Percentiles rank a stretch among this genome's conserved stretches.
Evolutionary conservation across 37 sponge, comb jelly and placozoan species (phyloP).

Genomic region (Axinella damicornis): DNA sequence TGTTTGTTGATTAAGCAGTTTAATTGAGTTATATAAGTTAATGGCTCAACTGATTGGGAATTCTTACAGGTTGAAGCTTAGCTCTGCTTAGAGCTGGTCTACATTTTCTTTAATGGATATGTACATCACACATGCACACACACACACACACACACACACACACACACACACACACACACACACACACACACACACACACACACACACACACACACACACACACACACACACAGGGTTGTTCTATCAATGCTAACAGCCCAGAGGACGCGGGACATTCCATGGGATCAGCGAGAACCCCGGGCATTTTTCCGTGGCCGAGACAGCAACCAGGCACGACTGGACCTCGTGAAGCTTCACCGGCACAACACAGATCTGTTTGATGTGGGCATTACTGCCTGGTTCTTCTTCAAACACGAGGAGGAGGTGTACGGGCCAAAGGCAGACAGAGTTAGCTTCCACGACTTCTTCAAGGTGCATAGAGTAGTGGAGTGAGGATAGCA

Average conservation of each 20-base stretch:
- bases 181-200: conserved; percentile 12
- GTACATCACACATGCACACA: not conserved
- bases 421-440: conserved; percentile 81
- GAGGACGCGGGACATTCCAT: conserved; percentile 64
- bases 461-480: conserved; percentile 86
- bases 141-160: conserved; percentile 3
- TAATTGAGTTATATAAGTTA: no score
- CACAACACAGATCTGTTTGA: conserved; percentile 86
- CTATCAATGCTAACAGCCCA: conserved; percentile 81
- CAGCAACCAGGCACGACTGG: conserved; percentile 93
- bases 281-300: conserved; percentile 85
- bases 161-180: conserved; percentile 6
- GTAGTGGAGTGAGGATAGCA: no score
- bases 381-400: conserved; percentile 85
- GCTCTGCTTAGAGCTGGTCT: no score
- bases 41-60: no score
- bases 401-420: conserved; percentile 83
- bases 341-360: conserved; percentile 81
- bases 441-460: conserved; percentile 69
- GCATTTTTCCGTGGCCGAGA: conserved; percentile 97
- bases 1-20: no score
- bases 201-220: not conserved
- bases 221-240: conserved; percentile 46
- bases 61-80: no score
- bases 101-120: no score